Evolutionary conservation across 2,888 invertebrate species (phyloP).

Genomic region (Pristionchus entomophagus): DNA sequence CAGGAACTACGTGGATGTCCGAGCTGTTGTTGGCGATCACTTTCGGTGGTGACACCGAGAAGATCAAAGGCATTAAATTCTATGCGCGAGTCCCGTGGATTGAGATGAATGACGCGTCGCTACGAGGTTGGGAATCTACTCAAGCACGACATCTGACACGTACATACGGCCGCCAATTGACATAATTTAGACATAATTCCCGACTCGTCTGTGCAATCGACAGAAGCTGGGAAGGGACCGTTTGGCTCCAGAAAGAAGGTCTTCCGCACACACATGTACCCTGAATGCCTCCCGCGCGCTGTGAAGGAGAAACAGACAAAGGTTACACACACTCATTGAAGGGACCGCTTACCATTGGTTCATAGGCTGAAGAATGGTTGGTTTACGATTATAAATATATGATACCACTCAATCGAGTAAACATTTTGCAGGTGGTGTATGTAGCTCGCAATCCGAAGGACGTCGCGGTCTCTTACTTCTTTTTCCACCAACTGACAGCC

Average conservation of each 20-base stretch:
- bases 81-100: constrained; percentile 70
- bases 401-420: neutral
- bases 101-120: constrained; percentile 56
- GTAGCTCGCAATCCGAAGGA: constrained; percentile 78
- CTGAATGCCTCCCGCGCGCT: neutral
- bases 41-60: constrained; percentile 76
- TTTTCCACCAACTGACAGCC: constrained; percentile 75
- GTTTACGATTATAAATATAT: neutral
- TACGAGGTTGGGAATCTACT: too few species aligned
- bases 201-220: neutral
- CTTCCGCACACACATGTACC: too few species aligned
- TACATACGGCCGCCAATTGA: neutral
- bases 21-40: constrained; percentile 77
- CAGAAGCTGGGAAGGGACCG: constrained; percentile 6
- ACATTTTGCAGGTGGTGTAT: constrained; percentile 76
- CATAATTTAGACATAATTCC: too few species aligned
- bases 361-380: neutral
- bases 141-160: neutral
- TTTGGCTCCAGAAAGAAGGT: too few species aligned
- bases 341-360: too few species aligned
- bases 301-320: too few species aligned
- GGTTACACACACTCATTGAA: neutral
- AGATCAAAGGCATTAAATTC: constrained; percentile 72
- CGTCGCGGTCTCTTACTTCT: constrained; percentile 77
- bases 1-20: constrained; percentile 77